Base-by-base conservation (phyloP, 1,140 invertebrate genomes). In the Lasaia peninsularis region DNA sequence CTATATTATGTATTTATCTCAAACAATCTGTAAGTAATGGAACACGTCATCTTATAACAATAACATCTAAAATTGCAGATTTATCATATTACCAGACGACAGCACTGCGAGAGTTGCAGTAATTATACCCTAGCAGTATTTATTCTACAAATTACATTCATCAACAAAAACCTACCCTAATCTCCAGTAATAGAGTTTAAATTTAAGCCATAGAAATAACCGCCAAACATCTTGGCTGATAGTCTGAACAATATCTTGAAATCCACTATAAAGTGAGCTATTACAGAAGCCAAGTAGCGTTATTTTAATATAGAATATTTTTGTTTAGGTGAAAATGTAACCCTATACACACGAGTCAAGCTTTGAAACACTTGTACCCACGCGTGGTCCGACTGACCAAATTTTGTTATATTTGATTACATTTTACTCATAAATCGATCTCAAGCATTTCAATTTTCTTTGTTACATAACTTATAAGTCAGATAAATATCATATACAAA, bases 1-100 rank as follows among this genome's bases (percentile, higher is more conserved):
- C 7, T 28, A 6, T 28, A 28, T 6, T 6, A 28, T 6, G 24
- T 28, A 28, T 28, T 28, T 28, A 5, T 28, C 8, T 28, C 24
- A 28, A 28, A 28, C 5, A 28, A 28, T 7, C 8, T 28, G 8
- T 0, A 28, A 28, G 24, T 28, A 32, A 14, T 33, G 1, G 10
- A 52, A 5, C n/a, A 33, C 18, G 32, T 53, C 35, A 28, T 16
- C 20, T n/a, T n/a, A n/a, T n/a, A n/a, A n/a, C 21, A 24, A 11
- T 40, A 44, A 40, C 21, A 31, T 44, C 35, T 37, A 37, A 53
- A 34, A 24, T 14, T 14, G 12, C 28, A 11, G n/a, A 40, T 20
- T 40, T 55, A 70, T 73, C 66, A 66, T 70, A 70, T 68, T 64
- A 63, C 62, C 61, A 66, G 59, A 70, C 65, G 62, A 70, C 67